Percentiles rank a stretch among this genome's conserved stretches.
Conservation (phyloP, 2,113 vertebrate species). For the Typhlomys cinereus region DNA sequence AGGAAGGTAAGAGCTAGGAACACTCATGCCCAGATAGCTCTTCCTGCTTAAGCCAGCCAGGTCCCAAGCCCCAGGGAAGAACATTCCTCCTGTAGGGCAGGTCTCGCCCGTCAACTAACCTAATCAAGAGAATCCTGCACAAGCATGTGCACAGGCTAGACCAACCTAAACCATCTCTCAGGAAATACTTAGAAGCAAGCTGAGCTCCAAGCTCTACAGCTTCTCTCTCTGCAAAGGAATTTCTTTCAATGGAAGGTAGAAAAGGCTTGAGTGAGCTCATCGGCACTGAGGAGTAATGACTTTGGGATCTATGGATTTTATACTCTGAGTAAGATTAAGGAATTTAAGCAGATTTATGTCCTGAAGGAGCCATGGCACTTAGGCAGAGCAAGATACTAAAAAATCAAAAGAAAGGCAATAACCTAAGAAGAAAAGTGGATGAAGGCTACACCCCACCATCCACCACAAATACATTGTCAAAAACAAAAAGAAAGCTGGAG, state of each 20-base stretch:
- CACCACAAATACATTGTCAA: no score
- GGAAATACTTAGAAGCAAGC: no score
- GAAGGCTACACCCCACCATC: background rate
- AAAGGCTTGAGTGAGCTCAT: background rate
- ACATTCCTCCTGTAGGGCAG: no score
- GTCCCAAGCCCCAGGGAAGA: no score
- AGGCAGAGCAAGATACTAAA: background rate
- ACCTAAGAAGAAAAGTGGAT: background rate
- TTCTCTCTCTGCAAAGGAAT: background rate
- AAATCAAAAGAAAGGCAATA: background rate
- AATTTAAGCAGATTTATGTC: background rate
- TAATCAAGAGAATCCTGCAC: no score
- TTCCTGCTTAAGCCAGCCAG: no score
- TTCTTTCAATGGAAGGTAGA: background rate
- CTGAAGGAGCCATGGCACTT: background rate
- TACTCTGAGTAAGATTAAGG: background rate
- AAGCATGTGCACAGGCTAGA: no score
- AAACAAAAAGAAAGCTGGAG: background rate
- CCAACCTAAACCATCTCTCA: no score
- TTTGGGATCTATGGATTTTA: background rate
- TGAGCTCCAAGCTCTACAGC: no score
- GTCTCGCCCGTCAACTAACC: no score
- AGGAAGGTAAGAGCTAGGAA: no score
- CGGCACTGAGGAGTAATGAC: rapidly evolving
- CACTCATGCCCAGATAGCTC: no score